Evolutionary conservation across 2,797 vertebrate genomes (phyloP), one percentile per base, ranked within the genome.

Genomic region (Sebastes vulpes): DNA sequence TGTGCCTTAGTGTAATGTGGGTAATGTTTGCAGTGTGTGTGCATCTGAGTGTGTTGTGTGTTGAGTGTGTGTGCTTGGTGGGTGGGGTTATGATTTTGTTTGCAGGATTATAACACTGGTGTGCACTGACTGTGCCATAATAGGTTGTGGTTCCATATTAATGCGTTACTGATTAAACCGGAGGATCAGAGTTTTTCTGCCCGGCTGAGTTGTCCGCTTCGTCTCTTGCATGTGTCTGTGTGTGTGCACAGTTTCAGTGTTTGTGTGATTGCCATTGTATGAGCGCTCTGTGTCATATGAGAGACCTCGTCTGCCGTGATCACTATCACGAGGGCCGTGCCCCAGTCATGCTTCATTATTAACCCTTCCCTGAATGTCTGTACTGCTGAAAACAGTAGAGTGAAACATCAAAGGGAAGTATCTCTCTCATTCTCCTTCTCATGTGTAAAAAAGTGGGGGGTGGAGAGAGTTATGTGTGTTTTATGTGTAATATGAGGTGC

Each of bases 211-310:
- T 29, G 25, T 78, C 28, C 52, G 35, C 20, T 66, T 53, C n/a
- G 1, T 48, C 50, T 29, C 2, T 12, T 54, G 38, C 9, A 2
- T 9, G 46, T 50, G 46, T 42, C 3, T 65, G 54, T 28, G 28
- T 59, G 54, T 26, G 56, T 69, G 64, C 53, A 42, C 11, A 72
- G 53, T 66, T 12, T 65, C 46, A 25, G 42, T 20, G 42, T 79
- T 18, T 66, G 29, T 71, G 61, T 58, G 31, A 82, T 29, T n/a
- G 26, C 54, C 46, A 29, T 86, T 89, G 79, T 77, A 9, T 31
- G 79, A 59, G 59, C 42, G 3, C n/a, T 12, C 77, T 63, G 81
- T 89, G 86, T 95, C 94, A 94, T 86, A 94, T 94, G 94, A 95
- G 84, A 90, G 83, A 81, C 52, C 66, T 42, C 20, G 83, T 83